phyloP scores from a whole-genome alignment of 2,113 vertebrate genomes.

The Amblyornis subalaris region DNA sequence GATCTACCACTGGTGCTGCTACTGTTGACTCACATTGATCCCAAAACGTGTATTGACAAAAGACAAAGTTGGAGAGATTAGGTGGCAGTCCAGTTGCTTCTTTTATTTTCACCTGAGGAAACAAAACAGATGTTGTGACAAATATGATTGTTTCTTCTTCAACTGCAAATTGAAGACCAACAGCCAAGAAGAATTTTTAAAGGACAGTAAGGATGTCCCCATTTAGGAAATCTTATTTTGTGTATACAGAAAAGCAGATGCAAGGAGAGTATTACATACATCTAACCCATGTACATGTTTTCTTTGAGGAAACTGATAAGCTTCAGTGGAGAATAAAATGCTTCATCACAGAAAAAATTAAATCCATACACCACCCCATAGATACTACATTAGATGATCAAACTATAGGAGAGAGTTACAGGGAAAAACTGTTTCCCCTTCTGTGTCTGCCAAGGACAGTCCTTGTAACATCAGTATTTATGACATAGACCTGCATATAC shows the following conservation, averaged over 20 bases:
- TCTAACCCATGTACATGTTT: neutral
- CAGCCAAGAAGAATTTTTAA: neutral
- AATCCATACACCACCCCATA: neutral
- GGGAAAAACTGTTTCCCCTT: neutral
- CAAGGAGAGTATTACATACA: neutral
- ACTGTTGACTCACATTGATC: conserved; percentile 87
- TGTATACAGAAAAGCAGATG: neutral
- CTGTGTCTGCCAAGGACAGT: neutral
- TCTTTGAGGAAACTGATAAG: neutral
- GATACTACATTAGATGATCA: neutral
- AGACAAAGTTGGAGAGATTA: conserved; percentile 97
- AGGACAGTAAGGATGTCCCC: neutral
- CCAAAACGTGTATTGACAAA: conserved; percentile 98
- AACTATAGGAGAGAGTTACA: neutral
- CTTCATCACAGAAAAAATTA: neutral
- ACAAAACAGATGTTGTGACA: neutral
- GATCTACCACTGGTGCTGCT: conserved; percentile 92
- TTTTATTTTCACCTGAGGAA: conserved; percentile 90
- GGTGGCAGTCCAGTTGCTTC: conserved; percentile 91
- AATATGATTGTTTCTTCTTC: neutral
- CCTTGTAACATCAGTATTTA: neutral
- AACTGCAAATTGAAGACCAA: neutral
- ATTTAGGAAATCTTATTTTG: neutral
- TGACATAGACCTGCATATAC: neutral
- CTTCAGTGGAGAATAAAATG: neutral